Evolutionary conservation across 2,797 vertebrate species (phyloP).

Genomic region (Enteromius argenteus): DNA sequence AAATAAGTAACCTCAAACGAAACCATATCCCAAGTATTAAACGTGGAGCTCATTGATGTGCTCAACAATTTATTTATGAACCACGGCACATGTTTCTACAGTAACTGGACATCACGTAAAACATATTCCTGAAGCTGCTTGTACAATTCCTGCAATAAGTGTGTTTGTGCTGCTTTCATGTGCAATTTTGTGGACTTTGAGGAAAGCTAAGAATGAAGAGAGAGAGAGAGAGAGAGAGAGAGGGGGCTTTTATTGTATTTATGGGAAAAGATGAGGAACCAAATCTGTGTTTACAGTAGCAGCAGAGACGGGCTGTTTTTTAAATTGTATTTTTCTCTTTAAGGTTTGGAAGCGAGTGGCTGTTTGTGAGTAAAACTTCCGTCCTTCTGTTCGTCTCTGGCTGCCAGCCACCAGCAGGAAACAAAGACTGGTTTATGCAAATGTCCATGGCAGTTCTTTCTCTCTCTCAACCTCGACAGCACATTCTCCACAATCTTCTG

Average conservation of each 20-base stretch:
- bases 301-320: slow-evolving; percentile 61
- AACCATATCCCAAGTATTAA: neutral
- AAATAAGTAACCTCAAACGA: neutral
- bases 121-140: slow-evolving; percentile 50
- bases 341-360: slow-evolving; percentile 78
- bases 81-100: slow-evolving; percentile 70
- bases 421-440: slow-evolving; percentile 86
- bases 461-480: slow-evolving; percentile 65
- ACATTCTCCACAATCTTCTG: slow-evolving; percentile 66
- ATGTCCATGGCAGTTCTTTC: slow-evolving; percentile 75
- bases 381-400: slow-evolving; percentile 84
- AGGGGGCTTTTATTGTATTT: slow-evolving; percentile 39
- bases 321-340: slow-evolving; percentile 73
- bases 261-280: slow-evolving; percentile 31
- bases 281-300: slow-evolving; percentile 50
- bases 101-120: slow-evolving; percentile 62
- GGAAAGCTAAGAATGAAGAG: neutral
- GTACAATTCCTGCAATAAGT: slow-evolving; percentile 28
- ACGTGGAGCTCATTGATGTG: slow-evolving; percentile 41
- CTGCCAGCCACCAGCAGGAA: slow-evolving; percentile 81
- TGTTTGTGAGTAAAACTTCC: slow-evolving; percentile 83
- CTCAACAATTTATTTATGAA: slow-evolving; percentile 69
- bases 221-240: neutral
- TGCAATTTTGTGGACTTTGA: slow-evolving; percentile 43
- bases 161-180: slow-evolving; percentile 36